Evolutionary conservation across 2,797 vertebrate species (phyloP), one percentile per base, ranked within the genome.

Genomic region (Carapus acus): DNA sequence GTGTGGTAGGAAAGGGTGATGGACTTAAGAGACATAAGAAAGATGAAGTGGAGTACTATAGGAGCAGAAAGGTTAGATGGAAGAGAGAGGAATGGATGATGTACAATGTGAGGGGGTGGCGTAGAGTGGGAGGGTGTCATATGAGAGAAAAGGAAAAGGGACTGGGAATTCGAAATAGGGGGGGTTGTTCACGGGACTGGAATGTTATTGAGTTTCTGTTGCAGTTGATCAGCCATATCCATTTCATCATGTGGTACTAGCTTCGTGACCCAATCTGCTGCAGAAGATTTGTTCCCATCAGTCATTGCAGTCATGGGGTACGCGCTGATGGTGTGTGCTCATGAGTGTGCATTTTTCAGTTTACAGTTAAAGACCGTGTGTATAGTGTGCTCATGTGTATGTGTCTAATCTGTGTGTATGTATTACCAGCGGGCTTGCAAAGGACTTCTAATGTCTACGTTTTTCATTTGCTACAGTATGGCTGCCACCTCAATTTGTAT

Each of bases 141-240:
- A 51, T 54, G 53, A 65, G 53, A 66, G 55, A 38, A 59, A 58
- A 54, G 48, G 47, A 40, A 54, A 55, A 62, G 40, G 51, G 67
- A 66, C 54, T 65, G 59, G 67, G 55, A 73, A 73, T 74, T 73
- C 73, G 68, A 74, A 77, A 79, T 76, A 75, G 23, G 18, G 21
- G 48, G 19, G 9, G 41, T 58, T n/a, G n/a, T n/a, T n/a, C n/a
- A n/a, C n/a, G n/a, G n/a, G n/a, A n/a, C n/a, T n/a, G 67, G 60
- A 58, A 64, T 31, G 51, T 77, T 76, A 76, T 73, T 77, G 48
- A 74, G 72, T 62, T 81, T 85, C 68, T 62, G 74, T 58, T 65
- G 70, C 71, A 72, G 64, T 81, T 79, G 83, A 60, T 86, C 81
- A 77, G 69, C 61, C 71, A 74, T 74, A 83, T 78, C 81, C 82